Evolutionary conservation across 2,113 vertebrate genomes (phyloP), one percentile per base, ranked within the genome.

Genomic region (Podarcis muralis): DNA sequence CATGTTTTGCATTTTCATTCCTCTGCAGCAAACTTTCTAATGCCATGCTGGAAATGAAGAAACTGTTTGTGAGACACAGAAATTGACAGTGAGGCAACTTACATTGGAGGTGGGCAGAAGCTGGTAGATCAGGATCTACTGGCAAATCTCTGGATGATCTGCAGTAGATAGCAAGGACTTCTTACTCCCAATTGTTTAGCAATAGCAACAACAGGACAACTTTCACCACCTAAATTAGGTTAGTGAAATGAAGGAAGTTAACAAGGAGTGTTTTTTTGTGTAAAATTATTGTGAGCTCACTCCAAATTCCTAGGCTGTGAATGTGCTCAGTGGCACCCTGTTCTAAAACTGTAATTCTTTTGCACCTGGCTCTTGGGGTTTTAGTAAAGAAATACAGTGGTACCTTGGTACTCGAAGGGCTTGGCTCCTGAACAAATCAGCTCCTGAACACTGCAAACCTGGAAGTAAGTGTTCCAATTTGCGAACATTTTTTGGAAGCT

Each of bases 1-100:
- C 40, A 20, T 76, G 23, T 90, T 84, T 88, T 59, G 18, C 81
- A 68, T 84, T 48, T 84, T 89, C 87, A 86, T 80, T 88, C 89
- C 80, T 84, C 83, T 83, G 59, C 59, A 62, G 69, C 72, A 90
- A 90, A 88, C 72, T 92, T 93, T 86, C 66, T 92, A 93, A 89
- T 87, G 66, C 69, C 86, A 85, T 85, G 91, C 37, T 25, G 84
- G 72, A 88, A 69, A 92, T 88, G 43, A 22, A 75, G 37, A 40
- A 62, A 5, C 48, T 88, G 5, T 9, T 3, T 65, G 35, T 90
- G 82, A 77, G 43, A 30, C 75, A 78, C 62, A 30, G 80, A 81
- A 87, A 22, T 76, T 20, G 72, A 69, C 43, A 66, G 72, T 0
- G 0, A 83, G 72, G 11, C 7, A 37, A 0, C 89, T 87, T 62